Evolutionary conservation across 2,113 vertebrate species (phyloP).

Genomic region (Leucopsar rothschildi): DNA sequence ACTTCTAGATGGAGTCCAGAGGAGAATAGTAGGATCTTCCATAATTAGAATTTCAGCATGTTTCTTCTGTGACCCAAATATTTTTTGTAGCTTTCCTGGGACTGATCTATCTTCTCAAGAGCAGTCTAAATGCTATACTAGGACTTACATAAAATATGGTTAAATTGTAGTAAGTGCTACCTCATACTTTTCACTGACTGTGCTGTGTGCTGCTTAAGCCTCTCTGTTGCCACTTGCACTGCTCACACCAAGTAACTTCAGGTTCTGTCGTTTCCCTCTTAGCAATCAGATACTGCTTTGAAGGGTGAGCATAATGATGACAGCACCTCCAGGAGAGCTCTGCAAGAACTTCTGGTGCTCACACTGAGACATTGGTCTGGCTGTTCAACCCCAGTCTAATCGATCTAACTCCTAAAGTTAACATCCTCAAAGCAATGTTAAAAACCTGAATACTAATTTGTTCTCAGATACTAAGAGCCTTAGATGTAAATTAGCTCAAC

Average conservation of each 20-base stretch:
- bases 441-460: not conserved
- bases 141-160: not conserved
- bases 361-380: fast-evolving
- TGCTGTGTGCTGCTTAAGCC: not conserved
- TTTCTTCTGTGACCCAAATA: not conserved
- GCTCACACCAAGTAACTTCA: not conserved
- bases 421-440: not conserved
- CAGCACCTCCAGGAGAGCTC: not conserved
- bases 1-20: not conserved
- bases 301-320: not conserved
- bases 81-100: not conserved
- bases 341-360: not conserved
- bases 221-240: not conserved
- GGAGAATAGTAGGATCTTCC: not conserved
- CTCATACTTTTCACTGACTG: not conserved
- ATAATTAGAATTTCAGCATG: not conserved
- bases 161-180: not conserved
- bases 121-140: not conserved
- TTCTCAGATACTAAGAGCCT: not conserved
- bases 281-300: not conserved
- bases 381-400: not conserved
- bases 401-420: not conserved
- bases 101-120: not conserved
- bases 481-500: not conserved
- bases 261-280: not conserved